A percentile compares a stretch with the other conserved stretches of the same genome.
These are phyloP conservation scores for Galeopterus variegatus DNA, from an alignment of 2,113 vertebrate genomes.

Conservation along the genomic window DNA sequence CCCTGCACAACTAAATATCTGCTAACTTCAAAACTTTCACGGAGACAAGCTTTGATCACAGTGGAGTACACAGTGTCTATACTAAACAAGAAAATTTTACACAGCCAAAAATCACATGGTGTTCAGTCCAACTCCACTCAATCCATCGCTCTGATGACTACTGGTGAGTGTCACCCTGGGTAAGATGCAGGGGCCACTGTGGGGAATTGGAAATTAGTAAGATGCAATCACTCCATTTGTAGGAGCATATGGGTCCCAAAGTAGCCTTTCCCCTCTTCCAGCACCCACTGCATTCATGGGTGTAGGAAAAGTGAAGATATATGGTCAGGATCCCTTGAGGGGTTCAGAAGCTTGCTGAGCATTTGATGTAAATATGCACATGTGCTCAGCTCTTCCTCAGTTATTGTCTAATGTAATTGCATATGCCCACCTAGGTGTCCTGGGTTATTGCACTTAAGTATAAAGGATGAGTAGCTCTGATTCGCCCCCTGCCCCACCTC, in stretches of 20 bases:
- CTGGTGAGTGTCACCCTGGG: not conserved
- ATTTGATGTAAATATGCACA: no score
- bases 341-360: no score
- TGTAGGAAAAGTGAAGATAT: no score
- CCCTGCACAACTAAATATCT: slow-evolving; percentile 68
- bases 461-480: no score
- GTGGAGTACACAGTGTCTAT: not conserved
- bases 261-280: not conserved
- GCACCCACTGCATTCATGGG: fast-evolving
- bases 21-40: slow-evolving; percentile 18
- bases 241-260: not conserved
- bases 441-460: no score
- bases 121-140: fast-evolving
- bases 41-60: slow-evolving; percentile 54
- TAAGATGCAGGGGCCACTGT: not conserved
- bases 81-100: not conserved
- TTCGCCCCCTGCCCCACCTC: no score
- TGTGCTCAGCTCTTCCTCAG: no score
- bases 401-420: no score
- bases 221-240: not conserved
- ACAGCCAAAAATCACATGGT: not conserved
- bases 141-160: not conserved
- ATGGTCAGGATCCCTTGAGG: no score
- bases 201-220: not conserved
- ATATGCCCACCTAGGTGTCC: no score